A percentile compares a stretch with the other conserved stretches of the same genome.
phyloP scores from a whole-genome alignment of 2,113 vertebrate species.

The Mola mola region DNA sequence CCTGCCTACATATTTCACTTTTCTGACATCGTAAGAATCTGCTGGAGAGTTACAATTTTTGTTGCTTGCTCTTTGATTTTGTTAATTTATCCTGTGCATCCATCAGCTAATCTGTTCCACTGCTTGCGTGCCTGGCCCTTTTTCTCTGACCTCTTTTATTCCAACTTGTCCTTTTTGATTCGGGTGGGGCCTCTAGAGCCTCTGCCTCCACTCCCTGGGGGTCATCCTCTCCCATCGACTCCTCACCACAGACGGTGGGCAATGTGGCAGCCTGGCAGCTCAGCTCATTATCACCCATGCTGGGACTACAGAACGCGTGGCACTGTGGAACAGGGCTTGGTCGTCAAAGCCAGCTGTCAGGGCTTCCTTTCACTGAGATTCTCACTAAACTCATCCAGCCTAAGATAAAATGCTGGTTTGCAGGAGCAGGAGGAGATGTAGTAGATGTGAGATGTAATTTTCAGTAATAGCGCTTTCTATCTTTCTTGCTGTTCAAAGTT shows the following conservation, averaged over 20 bases:
- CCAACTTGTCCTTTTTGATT: slow-evolving; percentile 42
- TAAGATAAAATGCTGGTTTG: background rate
- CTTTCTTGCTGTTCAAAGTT: too few relatives aligned
- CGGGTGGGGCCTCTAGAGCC: slow-evolving; percentile 36
- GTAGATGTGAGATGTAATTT: background rate
- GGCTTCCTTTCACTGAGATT: slow-evolving; percentile 33
- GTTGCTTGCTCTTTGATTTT: slow-evolving; percentile 25
- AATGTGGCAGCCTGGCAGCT: slow-evolving; percentile 63
- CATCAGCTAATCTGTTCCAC: slow-evolving; percentile 41
- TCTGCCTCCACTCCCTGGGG: slow-evolving; percentile 42
- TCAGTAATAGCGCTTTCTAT: too few relatives aligned
- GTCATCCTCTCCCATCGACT: slow-evolving; percentile 47
- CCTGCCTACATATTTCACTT: background rate
- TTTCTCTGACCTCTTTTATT: slow-evolving; percentile 41
- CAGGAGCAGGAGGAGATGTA: background rate
- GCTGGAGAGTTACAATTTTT: background rate
- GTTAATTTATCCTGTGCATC: slow-evolving; percentile 37
- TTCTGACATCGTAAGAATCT: slow-evolving; percentile 12
- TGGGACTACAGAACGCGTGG: slow-evolving; percentile 56
- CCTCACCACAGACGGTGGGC: slow-evolving; percentile 57
- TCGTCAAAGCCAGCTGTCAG: slow-evolving; percentile 50
- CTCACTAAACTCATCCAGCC: slow-evolving; percentile 7
- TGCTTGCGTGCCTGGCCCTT: slow-evolving; percentile 14
- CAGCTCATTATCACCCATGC: slow-evolving; percentile 76
- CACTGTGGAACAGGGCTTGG: slow-evolving; percentile 35